A percentile compares a stretch with the other conserved stretches of the same genome.
phyloP scores from a whole-genome alignment of 2,888 invertebrate species.

The Fabriciana adippe region DNA sequence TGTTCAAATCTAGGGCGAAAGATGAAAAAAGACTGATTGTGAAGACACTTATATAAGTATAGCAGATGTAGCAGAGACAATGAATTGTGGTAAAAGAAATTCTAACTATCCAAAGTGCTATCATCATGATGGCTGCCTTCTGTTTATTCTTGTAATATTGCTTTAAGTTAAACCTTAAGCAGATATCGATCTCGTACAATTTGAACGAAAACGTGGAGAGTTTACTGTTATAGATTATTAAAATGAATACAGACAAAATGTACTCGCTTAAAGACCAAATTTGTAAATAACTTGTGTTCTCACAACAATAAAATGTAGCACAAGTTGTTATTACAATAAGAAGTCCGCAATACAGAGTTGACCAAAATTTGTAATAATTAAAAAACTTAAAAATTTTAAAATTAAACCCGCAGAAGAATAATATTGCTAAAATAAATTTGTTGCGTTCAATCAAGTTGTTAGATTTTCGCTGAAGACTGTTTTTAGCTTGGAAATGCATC shows the following conservation, averaged over 20 bases:
- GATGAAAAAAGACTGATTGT: constrained; percentile 56
- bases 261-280: constrained; percentile 65
- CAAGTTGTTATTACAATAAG: constrained; percentile 49
- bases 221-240: constrained; percentile 54
- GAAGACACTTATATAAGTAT: constrained; percentile 46
- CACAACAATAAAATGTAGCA: constrained; percentile 53
- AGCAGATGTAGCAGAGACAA: constrained; percentile 53
- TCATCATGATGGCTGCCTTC: constrained; percentile 47
- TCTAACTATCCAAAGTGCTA: constrained; percentile 54
- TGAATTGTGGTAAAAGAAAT: constrained; percentile 52
- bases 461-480: constrained; percentile 21
- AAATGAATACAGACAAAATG: constrained; percentile 48
- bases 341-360: constrained; percentile 52
- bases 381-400: constrained; percentile 54
- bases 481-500: constrained; percentile 28
- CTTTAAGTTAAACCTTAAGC: constrained; percentile 52
- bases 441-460: constrained; percentile 43
- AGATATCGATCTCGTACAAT: constrained; percentile 54
- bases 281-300: constrained; percentile 48
- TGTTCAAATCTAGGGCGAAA: constrained; percentile 62
- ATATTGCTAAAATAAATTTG: constrained; percentile 50
- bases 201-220: constrained; percentile 50
- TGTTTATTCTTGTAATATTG: constrained; percentile 48
- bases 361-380: constrained; percentile 40
- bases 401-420: constrained; percentile 64